phyloP scores from a whole-genome alignment of 2,113 vertebrate genomes.

The Eulemur macaco region DNA sequence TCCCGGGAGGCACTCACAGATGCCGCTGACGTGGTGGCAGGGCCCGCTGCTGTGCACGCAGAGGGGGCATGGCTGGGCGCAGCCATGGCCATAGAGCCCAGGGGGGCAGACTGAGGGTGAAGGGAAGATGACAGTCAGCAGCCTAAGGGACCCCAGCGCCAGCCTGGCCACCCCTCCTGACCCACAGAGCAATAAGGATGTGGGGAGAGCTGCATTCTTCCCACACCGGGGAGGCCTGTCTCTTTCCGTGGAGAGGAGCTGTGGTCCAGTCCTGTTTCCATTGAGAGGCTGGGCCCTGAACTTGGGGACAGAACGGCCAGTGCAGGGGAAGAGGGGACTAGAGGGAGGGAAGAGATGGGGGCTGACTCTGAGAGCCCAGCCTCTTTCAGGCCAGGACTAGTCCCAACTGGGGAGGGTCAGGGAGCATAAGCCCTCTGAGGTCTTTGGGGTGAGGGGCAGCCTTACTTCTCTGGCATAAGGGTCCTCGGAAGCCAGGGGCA shows the following conservation, averaged over 20 bases:
- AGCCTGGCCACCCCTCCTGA: neutral
- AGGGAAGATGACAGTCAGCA: constrained; percentile 30
- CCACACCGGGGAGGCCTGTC: neutral
- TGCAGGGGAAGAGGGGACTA: neutral
- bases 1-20: constrained; percentile 95
- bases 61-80: constrained; percentile 94
- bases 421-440: neutral
- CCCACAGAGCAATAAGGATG: neutral
- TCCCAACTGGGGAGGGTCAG: neutral
- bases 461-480: constrained; percentile 98
- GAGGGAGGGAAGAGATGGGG: neutral
- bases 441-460: neutral
- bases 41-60: constrained; percentile 95
- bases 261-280: neutral
- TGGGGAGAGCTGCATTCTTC: neutral
- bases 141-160: neutral
- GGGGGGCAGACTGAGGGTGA: constrained; percentile 91
- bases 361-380: neutral
- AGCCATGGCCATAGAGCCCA: constrained; percentile 95
- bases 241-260: neutral
- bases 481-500: constrained; percentile 95
- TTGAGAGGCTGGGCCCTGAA: neutral
- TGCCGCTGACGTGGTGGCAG: constrained; percentile 94
- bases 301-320: neutral
- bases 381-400: neutral